Base-by-base conservation (phyloP, 1,140 invertebrate species). In the Drosophila suzukii region DNA sequence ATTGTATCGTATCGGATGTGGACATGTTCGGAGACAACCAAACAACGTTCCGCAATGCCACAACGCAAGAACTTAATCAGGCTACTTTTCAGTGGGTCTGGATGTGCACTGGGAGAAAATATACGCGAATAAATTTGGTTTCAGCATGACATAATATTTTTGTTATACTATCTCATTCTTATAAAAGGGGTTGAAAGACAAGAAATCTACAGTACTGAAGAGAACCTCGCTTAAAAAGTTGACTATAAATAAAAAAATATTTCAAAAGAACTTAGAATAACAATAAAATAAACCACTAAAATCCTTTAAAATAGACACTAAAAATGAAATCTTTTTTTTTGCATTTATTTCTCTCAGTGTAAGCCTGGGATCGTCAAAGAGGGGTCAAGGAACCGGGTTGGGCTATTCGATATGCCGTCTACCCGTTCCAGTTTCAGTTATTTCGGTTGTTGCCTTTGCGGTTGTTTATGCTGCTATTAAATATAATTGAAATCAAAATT, bases 401-500 rank as follows among this genome's bases (percentile, higher is more conserved):
- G 41, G 56, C 44, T 70, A 58, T 60, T 55, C 46, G 54, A 58
- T 63, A 65, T 47, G 43, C 41, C 49, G 70, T 68, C 63, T 75
- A 39, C 62, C 57, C 41, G 39, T 62, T 62, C 62, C 58, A 74
- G 68, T 56, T 62, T 47, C 39, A 44, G 51, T 57, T 39, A 75
- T 75, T 67, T 59, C 41, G 41, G 41, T 39, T 58, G 70, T 50
- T 73, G 75, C 53, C 61, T 50, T 60, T 51, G 39, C 46, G 34
- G 61, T 84, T 70, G 70, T 78, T 89, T 89, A 89, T 89, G 77
- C 70, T 70, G 85, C 81, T 90, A 90, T 89, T 90, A 88, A 88
- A 84, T 77, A 70, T 90, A 90, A 89, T 89, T 90, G 84, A 90
- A 89, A 90, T 81, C 80, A 90, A 89, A 89, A 90, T 56, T 83